These are phyloP conservation scores for Drosophila rufa DNA, from an alignment of 1,140 invertebrate genomes.

Conservation along the genomic window DNA sequence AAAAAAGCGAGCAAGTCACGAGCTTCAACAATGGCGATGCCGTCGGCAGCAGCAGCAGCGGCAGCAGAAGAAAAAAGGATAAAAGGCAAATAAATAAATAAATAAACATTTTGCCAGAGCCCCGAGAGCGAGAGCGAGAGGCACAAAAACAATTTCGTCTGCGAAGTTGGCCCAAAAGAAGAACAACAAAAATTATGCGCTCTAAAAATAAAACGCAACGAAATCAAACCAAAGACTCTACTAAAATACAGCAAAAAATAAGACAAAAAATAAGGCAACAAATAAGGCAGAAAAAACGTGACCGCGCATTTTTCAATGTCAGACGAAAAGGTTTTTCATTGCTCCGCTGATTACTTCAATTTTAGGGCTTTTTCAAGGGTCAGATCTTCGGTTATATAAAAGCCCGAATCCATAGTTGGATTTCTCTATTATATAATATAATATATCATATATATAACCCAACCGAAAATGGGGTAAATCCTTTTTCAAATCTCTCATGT, in stretches of 20 bases:
- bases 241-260: conserved; percentile 35
- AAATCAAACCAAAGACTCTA: conserved; percentile 38
- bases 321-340: conserved; percentile 74
- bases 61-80: conserved; percentile 51
- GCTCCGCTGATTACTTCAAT: conserved; percentile 57
- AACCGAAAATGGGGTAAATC: conserved; percentile 27
- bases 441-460: conserved; percentile 7
- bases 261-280: not conserved
- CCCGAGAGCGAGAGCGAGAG: conserved; percentile 8
- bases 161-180: conserved; percentile 59
- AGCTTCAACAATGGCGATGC: conserved; percentile 69
- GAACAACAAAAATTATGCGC: conserved; percentile 59
- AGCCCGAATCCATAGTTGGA: conserved; percentile 4
- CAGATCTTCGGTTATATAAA: conserved; percentile 53
- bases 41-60: conserved; percentile 40
- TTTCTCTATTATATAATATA: conserved; percentile 12
- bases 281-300: conserved; percentile 75
- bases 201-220: conserved; percentile 50
- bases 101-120: conserved; percentile 75
- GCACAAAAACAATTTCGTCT: conserved; percentile 65
- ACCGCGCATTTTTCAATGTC: conserved; percentile 85
- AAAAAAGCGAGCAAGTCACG: conserved; percentile 67
- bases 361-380: conserved; percentile 41
- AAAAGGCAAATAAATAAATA: conserved; percentile 80
- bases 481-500: conserved; percentile 67